Conservation (phyloP, 1,140 invertebrate genomes). For the Ceratosolen solmsi region DNA sequence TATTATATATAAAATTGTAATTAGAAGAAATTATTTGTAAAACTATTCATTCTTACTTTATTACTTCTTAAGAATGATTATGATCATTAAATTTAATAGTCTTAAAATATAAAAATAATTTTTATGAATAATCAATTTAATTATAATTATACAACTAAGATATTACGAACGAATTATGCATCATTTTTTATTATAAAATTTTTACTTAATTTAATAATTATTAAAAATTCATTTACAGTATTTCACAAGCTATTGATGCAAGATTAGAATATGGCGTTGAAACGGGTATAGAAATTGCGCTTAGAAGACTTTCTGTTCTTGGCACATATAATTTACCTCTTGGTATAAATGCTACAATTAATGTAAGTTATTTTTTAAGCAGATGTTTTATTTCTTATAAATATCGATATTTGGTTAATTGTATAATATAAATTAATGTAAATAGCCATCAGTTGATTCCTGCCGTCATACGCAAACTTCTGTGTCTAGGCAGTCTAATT, state of each 20-base stretch:
- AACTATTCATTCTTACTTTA: no score
- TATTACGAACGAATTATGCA: no score
- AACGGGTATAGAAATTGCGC: conserved; percentile 80
- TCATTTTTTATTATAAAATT: no score
- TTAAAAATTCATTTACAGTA: conserved; percentile 56
- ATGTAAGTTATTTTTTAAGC: conserved; percentile 58
- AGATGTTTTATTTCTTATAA: conserved; percentile 12
- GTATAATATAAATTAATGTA: conserved; percentile 27
- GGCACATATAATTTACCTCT: conserved; percentile 76
- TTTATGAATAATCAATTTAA: no score
- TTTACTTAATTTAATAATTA: not conserved
- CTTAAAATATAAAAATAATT: no score
- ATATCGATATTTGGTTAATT: conserved; percentile 32
- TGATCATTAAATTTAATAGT: no score
- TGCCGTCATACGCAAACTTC: conserved; percentile 56
- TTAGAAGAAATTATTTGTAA: no score
- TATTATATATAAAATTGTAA: no score
- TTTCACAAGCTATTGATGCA: conserved; percentile 84
- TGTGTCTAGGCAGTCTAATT: conserved; percentile 57
- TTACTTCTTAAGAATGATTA: no score
- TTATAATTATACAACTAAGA: no score
- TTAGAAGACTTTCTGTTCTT: conserved; percentile 79
- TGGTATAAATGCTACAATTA: conserved; percentile 74
- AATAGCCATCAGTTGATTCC: conserved; percentile 56
- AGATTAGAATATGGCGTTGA: conserved; percentile 85